Base-by-base conservation (phyloP, 1,140 invertebrate genomes). In the Papilio aristodemus region DNA sequence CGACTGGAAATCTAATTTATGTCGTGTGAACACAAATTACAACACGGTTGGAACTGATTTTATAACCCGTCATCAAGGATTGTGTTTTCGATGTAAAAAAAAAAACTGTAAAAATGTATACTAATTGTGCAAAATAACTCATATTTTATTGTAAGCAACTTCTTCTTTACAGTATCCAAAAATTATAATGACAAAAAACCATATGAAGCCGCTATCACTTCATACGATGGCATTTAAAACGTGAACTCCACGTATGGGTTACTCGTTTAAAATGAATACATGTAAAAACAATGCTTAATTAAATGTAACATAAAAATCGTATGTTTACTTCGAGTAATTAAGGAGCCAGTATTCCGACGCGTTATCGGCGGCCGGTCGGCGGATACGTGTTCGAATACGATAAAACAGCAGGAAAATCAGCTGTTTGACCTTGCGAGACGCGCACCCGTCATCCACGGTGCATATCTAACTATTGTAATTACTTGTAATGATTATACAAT, bases 391-490 rank as follows among this genome's bases (percentile, higher is more conserved):
- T 68, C 59, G 58, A 69, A 72, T 68, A 58, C 58, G 78, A 77
- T 80, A 78, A 82, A 69, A 67, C 60, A 79, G 71, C 79, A 84
- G 82, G 82, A 84, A 84, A 84, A 77, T 80, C 64, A 76, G 70
- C 74, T 74, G 59, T 73, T 72, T 77, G 73, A 69, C 71, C 75
- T 76, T 81, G 74, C 22, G 60, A 54, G 59, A 60, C 60, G 70
- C 72, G 14, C 72, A 43, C 36, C 66, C 50, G 60, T 43, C 70
- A 68, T 41, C 59, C 63, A 66, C 54, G 7, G 39, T 50, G 22
- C 19, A 36, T 66, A 50, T 46, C 41, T 66, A 50, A 19, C 36
- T 17, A n/a, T 1, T 50, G 27, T 43, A 43, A 27, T 22, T 13
- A 39, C 13, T 38, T 64, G 27, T 43, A 66, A 50, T 66, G 46